Percentiles rank a stretch among this genome's conserved stretches.
phyloP scores from a whole-genome alignment of 2,113 vertebrate species.

The Reinhardtius hippoglossoides region DNA sequence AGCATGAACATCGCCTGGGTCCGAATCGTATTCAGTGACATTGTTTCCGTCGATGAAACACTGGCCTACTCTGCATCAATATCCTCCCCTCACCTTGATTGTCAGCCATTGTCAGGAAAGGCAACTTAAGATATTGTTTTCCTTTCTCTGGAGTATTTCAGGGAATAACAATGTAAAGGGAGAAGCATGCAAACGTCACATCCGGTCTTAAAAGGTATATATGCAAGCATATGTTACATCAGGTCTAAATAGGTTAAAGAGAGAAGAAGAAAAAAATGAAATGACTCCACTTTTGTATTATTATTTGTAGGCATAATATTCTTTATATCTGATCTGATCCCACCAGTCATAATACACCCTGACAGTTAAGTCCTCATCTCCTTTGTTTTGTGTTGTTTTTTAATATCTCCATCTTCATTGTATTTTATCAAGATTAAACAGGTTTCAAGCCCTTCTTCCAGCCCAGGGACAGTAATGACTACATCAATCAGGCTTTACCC shows the following conservation, averaged over 20 bases:
- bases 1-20: too few relatives aligned
- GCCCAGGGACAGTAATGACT: conserved; percentile 60
- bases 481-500: conserved; percentile 71
- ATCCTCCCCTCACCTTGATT: too few relatives aligned
- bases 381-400: conserved; percentile 27
- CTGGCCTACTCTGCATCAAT: too few relatives aligned
- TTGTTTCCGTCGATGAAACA: too few relatives aligned
- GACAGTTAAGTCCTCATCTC: conserved; percentile 45
- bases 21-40: too few relatives aligned
- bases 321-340: conserved; percentile 4
- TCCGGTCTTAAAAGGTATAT: too few relatives aligned
- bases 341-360: conserved; percentile 20
- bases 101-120: too few relatives aligned
- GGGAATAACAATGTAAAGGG: not conserved
- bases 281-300: not conserved
- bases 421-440: conserved; percentile 73
- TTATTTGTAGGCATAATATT: not conserved
- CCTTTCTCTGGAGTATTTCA: too few relatives aligned
- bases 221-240: not conserved
- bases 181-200: too few relatives aligned
- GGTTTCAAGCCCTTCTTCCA: conserved; percentile 38
- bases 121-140: too few relatives aligned
- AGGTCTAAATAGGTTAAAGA: conserved; percentile 2
- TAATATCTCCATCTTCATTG: conserved; percentile 31
- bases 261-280: not conserved